phyloP scores from a whole-genome alignment of 2,113 vertebrate genomes.

The Polypterus bichir region DNA sequence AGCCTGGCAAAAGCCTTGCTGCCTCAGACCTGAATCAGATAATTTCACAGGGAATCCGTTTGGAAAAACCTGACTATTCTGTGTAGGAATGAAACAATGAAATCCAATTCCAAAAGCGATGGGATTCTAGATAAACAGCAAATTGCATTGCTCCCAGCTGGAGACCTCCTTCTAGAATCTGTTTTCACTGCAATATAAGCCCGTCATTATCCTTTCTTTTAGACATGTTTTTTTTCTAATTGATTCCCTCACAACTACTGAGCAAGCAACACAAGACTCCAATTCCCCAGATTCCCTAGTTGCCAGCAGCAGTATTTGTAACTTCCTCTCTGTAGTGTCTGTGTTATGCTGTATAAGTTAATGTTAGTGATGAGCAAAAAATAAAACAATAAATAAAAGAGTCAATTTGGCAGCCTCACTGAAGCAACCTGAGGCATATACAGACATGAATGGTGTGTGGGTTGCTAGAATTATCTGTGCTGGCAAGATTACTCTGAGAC shows the following conservation, averaged over 20 bases:
- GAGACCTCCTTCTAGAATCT: slow-evolving; percentile 30
- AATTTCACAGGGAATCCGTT: slow-evolving; percentile 49
- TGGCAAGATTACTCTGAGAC: no score
- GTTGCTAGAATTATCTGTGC: no score
- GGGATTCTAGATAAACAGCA: slow-evolving; percentile 56
- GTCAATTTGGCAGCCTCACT: no score
- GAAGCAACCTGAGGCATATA: no score
- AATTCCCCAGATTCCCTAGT: no score
- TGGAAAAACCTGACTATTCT: slow-evolving; percentile 48
- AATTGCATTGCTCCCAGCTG: slow-evolving; percentile 53
- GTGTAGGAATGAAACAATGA: slow-evolving; percentile 54
- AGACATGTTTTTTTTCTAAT: slow-evolving; percentile 55
- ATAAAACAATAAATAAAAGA: no score
- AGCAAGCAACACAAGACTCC: no score
- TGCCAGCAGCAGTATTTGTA: no score
- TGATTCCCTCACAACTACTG: slow-evolving; percentile 37
- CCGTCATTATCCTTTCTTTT: slow-evolving; percentile 49
- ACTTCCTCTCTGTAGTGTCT: no score
- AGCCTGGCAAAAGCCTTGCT: slow-evolving; percentile 27
- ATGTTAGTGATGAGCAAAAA: no score
- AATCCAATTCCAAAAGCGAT: slow-evolving; percentile 65
- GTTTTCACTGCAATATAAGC: slow-evolving; percentile 43
- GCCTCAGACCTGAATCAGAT: slow-evolving; percentile 39
- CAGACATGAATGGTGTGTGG: no score
- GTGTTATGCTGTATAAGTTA: no score